These are phyloP conservation scores for Eubucco bourcierii DNA, from an alignment of 2,113 vertebrate species.

Conservation along the genomic window DNA sequence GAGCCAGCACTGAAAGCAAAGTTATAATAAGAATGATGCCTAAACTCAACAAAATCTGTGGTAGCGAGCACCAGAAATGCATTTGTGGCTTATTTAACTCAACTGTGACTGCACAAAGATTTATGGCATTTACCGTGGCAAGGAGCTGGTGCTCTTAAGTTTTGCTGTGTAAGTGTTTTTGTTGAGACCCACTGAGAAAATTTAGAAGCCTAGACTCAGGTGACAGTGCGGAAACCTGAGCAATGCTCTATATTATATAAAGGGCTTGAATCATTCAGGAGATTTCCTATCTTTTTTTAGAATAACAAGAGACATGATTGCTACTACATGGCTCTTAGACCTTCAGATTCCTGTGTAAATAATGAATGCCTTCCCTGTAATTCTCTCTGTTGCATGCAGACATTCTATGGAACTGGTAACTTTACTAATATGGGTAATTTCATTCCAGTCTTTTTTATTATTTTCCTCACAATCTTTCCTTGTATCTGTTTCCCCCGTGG, in stretches of 20 bases:
- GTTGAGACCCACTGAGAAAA: fast-evolving
- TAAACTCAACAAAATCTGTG: background rate
- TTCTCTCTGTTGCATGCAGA: background rate
- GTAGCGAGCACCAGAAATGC: background rate
- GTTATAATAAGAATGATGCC: background rate
- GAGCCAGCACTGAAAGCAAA: background rate
- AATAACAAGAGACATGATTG: background rate
- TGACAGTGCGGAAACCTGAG: background rate
- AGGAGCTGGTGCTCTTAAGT: background rate
- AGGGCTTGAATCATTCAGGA: background rate
- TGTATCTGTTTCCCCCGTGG: background rate
- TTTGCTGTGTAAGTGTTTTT: background rate
- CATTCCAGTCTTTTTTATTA: background rate
- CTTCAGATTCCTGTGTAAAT: background rate
- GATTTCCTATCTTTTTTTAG: background rate
- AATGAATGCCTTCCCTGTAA: background rate
- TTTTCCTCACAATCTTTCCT: background rate
- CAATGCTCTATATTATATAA: background rate
- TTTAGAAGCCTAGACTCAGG: background rate
- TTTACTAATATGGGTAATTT: background rate
- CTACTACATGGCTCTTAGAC: background rate
- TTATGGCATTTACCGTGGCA: background rate
- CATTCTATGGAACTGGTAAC: background rate
- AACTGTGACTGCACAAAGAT: background rate
- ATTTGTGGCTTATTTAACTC: background rate